phyloP scores from a whole-genome alignment of 2,113 vertebrate species.

The Urocitellus parryii region DNA sequence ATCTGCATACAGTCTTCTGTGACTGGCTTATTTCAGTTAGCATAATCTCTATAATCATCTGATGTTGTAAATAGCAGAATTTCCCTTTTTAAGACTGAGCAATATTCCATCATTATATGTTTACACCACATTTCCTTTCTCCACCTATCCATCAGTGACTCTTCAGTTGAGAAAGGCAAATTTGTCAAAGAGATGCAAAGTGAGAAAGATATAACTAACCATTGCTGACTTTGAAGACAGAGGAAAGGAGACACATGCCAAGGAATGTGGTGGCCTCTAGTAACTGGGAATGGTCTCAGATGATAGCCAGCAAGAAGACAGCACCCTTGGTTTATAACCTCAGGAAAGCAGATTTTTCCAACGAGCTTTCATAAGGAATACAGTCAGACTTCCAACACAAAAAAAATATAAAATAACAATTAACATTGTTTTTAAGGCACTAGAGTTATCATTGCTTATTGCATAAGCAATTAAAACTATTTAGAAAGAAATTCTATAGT shows the following conservation, averaged over 20 bases:
- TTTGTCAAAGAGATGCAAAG: not conserved
- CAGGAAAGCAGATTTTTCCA: not conserved
- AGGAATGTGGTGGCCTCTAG: accelerated
- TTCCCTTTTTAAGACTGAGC: not conserved
- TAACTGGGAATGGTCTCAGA: not conserved
- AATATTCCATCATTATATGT: not conserved
- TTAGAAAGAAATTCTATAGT: not conserved
- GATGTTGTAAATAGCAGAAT: not conserved
- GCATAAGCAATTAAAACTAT: not conserved
- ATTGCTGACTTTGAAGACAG: not conserved
- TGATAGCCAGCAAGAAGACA: not conserved
- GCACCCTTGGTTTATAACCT: not conserved
- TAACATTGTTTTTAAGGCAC: not conserved
- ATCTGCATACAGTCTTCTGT: not conserved
- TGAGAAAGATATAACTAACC: not conserved
- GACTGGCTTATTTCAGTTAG: not conserved
- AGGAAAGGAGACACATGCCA: not conserved
- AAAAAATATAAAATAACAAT: not conserved
- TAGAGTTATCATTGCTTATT: too few relatives aligned
- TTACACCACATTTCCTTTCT: not conserved
- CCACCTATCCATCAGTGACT: not conserved
- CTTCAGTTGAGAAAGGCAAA: not conserved
- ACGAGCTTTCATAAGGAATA: not conserved
- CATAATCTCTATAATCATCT: not conserved
- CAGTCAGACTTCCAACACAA: not conserved